Evolutionary conservation across 2,113 vertebrate species (phyloP), one percentile per base, ranked within the genome.

Genomic region (Gambusia holbrooki): DNA sequence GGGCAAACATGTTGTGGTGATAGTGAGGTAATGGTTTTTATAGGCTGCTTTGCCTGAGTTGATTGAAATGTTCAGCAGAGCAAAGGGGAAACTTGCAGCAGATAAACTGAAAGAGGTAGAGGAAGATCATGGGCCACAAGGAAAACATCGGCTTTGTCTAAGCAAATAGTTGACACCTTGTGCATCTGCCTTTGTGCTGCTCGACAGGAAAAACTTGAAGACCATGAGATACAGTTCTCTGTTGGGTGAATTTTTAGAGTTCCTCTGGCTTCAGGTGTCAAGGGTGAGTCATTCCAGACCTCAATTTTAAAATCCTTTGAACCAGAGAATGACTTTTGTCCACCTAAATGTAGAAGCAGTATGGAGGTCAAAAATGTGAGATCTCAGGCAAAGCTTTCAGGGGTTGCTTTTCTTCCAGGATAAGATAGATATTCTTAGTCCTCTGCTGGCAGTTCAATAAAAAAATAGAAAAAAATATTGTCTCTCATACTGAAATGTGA

Each of bases 321-420:
- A 91, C 87, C 86, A 89, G 88, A 87, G 90, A 92, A 92, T 92
- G 89, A 80, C 84, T 89, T 88, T 84, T 85, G 88, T 86, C 86
- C 88, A 81, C 76, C 63, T 68, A 73, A 80, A 88, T 67, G 83
- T 84, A 64, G 81, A 73, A 63, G 84, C 80, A 68, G 69, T 75
- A 67, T 15, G 79, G 77, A 89, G 88, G 87, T 92, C 87, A 81
- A 69, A 86, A 74, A 72, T 81, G 83, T 63, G 27, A 69, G 74
- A 66, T 85, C 76, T 77, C 73, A 76, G 45, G 74, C 28, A 22
- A 79, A 76, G 77, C 61, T 75, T 81, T 73, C 1, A n/a, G 13
- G 12, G 66, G 35, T 37, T 61, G 74, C 79, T 84, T 87, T 82
- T 76, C 77, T 87, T 85, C 14, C 45, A 84, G 67, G 14, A 48